A percentile compares a stretch with the other conserved stretches of the same genome.
Evolutionary conservation across 2,888 invertebrate species (phyloP).

Genomic region (Rhagonycha fulva): DNA sequence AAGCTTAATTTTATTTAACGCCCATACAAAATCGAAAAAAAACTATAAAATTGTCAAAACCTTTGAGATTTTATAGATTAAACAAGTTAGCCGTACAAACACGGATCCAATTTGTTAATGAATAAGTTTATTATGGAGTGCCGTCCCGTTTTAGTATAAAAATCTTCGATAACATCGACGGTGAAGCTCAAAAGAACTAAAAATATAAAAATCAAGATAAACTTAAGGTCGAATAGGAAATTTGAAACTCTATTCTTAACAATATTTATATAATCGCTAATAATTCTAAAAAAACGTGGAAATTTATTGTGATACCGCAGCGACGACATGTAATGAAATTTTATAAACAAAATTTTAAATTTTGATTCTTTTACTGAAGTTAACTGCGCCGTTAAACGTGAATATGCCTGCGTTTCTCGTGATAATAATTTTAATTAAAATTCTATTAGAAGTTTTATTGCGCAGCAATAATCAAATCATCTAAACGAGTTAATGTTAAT

Average conservation of each 20-base stretch:
- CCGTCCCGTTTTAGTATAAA: background rate
- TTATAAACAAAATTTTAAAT: background rate
- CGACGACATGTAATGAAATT: background rate
- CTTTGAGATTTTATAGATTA: slow-evolving; percentile 42
- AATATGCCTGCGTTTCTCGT: background rate
- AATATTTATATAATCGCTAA: background rate
- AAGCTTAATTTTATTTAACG: background rate
- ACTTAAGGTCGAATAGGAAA: background rate
- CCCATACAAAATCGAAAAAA: background rate
- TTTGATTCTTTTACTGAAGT: background rate
- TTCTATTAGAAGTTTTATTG: background rate
- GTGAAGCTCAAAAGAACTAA: background rate
- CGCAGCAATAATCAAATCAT: background rate
- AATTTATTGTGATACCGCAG: background rate
- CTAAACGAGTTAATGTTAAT: background rate
- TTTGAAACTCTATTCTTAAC: background rate
- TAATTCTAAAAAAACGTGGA: background rate
- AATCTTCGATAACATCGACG: slow-evolving; percentile 3
- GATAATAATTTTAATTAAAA: background rate
- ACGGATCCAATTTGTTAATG: slow-evolving; percentile 51
- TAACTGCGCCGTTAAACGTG: background rate
- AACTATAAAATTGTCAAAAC: slow-evolving; percentile 6
- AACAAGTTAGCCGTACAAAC: slow-evolving; percentile 41
- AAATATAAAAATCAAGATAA: background rate
- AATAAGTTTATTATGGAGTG: slow-evolving; percentile 23